Conservation (phyloP, 2,888 invertebrate species). For the Biston stratarius region DNA sequence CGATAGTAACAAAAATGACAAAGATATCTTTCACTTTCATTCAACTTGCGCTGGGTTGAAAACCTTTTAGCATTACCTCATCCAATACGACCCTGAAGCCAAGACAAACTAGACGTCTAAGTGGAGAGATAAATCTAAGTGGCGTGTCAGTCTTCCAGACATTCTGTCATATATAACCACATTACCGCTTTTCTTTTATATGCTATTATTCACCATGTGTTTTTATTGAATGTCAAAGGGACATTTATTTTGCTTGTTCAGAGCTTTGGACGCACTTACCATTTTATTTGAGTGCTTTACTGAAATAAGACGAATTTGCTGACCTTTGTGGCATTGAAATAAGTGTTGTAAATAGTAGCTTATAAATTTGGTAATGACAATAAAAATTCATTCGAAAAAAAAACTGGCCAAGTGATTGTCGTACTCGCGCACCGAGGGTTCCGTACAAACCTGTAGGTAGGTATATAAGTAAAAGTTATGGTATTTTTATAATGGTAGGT, state of each 20-base stretch:
- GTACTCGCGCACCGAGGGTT: too few relatives aligned
- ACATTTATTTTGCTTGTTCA: background rate
- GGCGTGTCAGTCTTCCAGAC: conserved; percentile 25
- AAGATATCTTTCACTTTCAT: conserved; percentile 20
- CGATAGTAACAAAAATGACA: conserved; percentile 10
- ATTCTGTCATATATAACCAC: conserved; percentile 24
- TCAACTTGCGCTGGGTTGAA: conserved; percentile 16
- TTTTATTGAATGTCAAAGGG: conserved; percentile 3
- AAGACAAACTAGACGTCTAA: conserved; percentile 33
- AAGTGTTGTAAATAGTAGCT: too few relatives aligned
- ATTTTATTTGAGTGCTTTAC: conserved; percentile 4
- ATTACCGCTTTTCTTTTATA: conserved; percentile 15
- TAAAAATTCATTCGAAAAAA: too few relatives aligned
- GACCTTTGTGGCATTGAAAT: too few relatives aligned
- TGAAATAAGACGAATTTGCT: background rate
- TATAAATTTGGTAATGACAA: too few relatives aligned
- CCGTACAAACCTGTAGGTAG: too few relatives aligned
- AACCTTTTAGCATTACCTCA: conserved; percentile 30
- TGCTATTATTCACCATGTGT: conserved; percentile 12
- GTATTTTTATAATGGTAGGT: too few relatives aligned
- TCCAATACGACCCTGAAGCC: conserved; percentile 21
- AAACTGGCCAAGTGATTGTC: too few relatives aligned
- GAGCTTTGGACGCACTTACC: background rate
- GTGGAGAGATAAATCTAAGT: conserved; percentile 35
- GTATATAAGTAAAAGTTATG: too few relatives aligned